Evolutionary conservation across 1,140 invertebrate genomes (phyloP).

Genomic region (Conopomorpha cramerella): DNA sequence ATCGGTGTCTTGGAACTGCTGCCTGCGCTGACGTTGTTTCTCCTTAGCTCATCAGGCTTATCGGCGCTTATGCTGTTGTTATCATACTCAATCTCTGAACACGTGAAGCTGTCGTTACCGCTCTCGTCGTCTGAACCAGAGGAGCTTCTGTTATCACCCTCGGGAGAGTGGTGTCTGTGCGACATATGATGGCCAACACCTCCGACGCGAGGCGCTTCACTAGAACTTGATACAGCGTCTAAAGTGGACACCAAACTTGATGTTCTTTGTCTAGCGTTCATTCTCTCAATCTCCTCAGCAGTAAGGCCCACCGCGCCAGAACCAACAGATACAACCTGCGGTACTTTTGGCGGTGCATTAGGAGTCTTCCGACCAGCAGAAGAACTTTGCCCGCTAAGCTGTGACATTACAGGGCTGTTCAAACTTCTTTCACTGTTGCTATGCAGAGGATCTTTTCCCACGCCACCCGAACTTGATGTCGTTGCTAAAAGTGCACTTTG

Average conservation of each 20-base stretch:
- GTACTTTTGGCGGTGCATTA: conserved; percentile 63
- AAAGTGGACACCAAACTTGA: conserved; percentile 90
- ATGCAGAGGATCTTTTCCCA: conserved; percentile 80
- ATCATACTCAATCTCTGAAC: conserved; percentile 97
- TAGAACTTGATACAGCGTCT: conserved; percentile 91
- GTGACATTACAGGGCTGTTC: conserved; percentile 89
- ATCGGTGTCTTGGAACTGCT: conserved; percentile 67
- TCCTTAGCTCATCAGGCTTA: conserved; percentile 70
- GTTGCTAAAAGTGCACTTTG: conserved; percentile 87
- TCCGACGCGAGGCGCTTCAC: conserved; percentile 75
- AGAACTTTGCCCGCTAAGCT: conserved; percentile 81
- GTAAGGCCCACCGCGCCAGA: conserved; percentile 80
- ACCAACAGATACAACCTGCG: conserved; percentile 63
- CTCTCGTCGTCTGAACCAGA: conserved; percentile 89
- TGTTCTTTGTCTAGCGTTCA: conserved; percentile 83
- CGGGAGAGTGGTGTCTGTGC: conserved; percentile 70
- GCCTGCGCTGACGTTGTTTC: conserved; percentile 63
- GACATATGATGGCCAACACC: conserved; percentile 66
- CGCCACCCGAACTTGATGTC: conserved; percentile 82
- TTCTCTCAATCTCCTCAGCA: conserved; percentile 88
- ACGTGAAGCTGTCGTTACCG: conserved; percentile 96
- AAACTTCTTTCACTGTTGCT: conserved; percentile 88
- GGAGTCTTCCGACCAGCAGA: conserved; percentile 72
- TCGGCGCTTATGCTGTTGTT: conserved; percentile 82
- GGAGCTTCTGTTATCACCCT: conserved; percentile 75